These are phyloP conservation scores for Marronus borbonicus DNA, from an alignment of 2,888 invertebrate species.

Conservation along the genomic window DNA sequence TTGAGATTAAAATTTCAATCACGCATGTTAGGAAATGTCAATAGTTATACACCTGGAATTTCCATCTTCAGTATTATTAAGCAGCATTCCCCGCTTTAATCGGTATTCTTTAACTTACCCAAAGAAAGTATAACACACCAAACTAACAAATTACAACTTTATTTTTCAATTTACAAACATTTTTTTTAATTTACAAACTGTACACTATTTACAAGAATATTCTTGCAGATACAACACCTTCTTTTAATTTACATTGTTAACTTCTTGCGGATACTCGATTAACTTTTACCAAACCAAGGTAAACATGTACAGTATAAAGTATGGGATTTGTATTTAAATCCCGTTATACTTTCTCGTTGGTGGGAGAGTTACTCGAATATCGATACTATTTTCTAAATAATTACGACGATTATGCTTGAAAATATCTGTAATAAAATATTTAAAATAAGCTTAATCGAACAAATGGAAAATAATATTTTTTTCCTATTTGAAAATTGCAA, in stretches of 20 bases:
- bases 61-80: not conserved
- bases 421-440: conserved; percentile 5
- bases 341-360: conserved; percentile 36
- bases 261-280: conserved; percentile 42
- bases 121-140: not conserved
- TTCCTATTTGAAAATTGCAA: not conserved
- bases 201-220: conserved; percentile 17
- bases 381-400: conserved; percentile 32
- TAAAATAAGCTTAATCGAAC: not conserved
- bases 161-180: not conserved
- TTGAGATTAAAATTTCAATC: not conserved
- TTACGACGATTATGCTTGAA: not conserved
- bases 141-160: not conserved
- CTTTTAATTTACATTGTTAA: conserved; percentile 31
- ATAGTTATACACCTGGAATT: not conserved
- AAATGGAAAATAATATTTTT: not conserved
- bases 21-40: not conserved
- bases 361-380: not conserved
- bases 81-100: too few relatives aligned
- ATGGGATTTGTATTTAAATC: not conserved
- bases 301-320: conserved; percentile 54
- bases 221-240: not conserved
- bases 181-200: conserved; percentile 1
- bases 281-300: conserved; percentile 61
- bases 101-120: not conserved